Base-by-base conservation (phyloP, 2,113 vertebrate genomes). In the Gracilinanus agilis region DNA sequence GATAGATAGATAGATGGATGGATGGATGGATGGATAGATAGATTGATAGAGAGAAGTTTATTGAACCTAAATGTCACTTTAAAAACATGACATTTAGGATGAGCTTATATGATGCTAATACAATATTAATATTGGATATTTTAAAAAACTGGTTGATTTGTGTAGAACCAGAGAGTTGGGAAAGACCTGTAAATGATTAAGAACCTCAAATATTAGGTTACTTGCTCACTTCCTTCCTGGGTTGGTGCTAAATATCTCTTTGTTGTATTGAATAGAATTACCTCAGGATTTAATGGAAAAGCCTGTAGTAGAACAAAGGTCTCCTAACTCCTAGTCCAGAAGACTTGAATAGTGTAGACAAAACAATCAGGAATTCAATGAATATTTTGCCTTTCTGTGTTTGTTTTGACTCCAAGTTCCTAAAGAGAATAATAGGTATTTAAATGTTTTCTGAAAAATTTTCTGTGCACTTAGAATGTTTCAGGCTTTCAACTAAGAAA, bases 361-460 rank as follows among this genome's bases (percentile, higher is more conserved):
- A 90, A 96, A 94, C 24, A 95, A 91, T 53, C 23, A 90, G 23
- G 21, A 90, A 25, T 90, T 55, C 44, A 91, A 25, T 44, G 54
- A 94, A 88, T 90, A 16, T 53, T 58, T 54, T 92, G 16, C 29
- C 55, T 40, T 83, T 83, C 67, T 83, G 34, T 40, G n/a, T 83
- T 83, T 40, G 19, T 83, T 83, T 83, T 83, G 67, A 83, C 67
- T 83, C 67, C 34, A 83, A 83, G 19, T 23, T 40, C 67, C n/a
- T 40, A 21, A 83, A 54, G 24, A 44, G 34, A 49, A 44, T 88
- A 16, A 67, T 54, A 91, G 13, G 6, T 29, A 29, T 40, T 83
- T 16, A 34, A 19, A 34, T 40, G n/a, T 75, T 83, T 19, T 58
- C 21, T 96, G 12, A 93, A 89, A 56, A 0, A 83, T 90, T 13